Evolutionary conservation across 2,888 invertebrate species (phyloP).

Genomic region (Lasioglossum malachurum): DNA sequence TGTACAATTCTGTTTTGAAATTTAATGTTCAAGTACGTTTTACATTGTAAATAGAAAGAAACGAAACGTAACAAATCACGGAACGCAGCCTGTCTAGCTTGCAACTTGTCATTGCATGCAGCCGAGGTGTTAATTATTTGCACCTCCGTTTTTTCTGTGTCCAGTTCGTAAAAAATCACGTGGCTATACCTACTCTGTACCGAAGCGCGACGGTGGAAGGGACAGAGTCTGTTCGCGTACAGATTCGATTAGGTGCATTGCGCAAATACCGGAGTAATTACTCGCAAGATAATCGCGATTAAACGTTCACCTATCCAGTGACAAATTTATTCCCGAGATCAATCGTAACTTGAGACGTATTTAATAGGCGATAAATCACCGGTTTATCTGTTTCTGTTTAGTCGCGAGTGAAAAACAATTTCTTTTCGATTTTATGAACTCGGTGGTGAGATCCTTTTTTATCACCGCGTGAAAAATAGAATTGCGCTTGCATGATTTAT

Average conservation of each 20-base stretch:
- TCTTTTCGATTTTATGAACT: background rate
- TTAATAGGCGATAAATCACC: slow-evolving; percentile 7
- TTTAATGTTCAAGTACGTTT: too few species aligned
- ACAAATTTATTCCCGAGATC: slow-evolving; percentile 27
- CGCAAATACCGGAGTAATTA: slow-evolving; percentile 10
- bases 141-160: background rate
- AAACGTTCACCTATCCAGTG: background rate
- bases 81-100: background rate
- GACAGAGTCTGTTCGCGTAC: background rate
- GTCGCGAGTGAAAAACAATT: background rate
- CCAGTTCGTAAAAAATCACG: background rate
- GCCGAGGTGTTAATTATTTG: background rate
- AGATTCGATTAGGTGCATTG: background rate
- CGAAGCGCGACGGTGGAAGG: background rate
- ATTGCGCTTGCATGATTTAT: background rate
- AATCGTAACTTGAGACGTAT: background rate
- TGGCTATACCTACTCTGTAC: background rate
- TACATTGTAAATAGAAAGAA: too few species aligned
- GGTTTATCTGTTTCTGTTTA: background rate
- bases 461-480: background rate
- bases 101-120: background rate
- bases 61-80: background rate
- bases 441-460: background rate
- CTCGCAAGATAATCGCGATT: slow-evolving; percentile 27
- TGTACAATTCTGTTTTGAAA: too few species aligned